Conservation (phyloP, 1,140 invertebrate species). For the Eurosta solidaginis region DNA sequence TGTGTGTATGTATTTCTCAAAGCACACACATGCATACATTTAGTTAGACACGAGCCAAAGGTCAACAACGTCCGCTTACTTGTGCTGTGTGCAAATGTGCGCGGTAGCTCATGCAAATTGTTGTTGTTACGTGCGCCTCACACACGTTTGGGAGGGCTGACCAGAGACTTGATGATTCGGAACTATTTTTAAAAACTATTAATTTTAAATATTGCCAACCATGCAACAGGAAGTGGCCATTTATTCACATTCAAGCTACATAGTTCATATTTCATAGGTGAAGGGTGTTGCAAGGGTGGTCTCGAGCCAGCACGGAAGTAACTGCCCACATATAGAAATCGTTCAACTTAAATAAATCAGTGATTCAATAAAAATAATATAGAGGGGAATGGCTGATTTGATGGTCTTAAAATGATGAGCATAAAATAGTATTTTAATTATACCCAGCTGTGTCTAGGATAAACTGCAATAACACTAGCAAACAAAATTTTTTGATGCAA, state of each 20-base stretch:
- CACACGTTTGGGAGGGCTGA: neutral
- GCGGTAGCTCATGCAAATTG: neutral
- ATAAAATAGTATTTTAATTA: neutral
- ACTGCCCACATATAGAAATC: neutral
- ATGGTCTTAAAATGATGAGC: neutral
- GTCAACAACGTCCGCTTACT: neutral
- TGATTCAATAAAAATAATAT: conserved; percentile 20
- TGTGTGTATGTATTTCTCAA: neutral
- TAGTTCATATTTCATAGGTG: too few relatives aligned
- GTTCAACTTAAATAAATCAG: conserved; percentile 12
- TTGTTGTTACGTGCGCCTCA: neutral
- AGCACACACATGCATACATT: neutral
- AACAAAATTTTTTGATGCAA: too few relatives aligned
- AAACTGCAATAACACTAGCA: too few relatives aligned
- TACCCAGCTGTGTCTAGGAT: too few relatives aligned
- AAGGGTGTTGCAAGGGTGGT: neutral
- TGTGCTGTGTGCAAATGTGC: neutral
- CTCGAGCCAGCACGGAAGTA: neutral
- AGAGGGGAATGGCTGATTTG: neutral
- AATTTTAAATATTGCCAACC: conserved; percentile 27
- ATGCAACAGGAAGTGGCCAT: conserved; percentile 20
- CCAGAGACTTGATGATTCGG: neutral
- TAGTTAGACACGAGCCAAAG: conserved; percentile 17
- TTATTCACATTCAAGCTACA: neutral
- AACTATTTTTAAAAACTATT: conserved; percentile 25